Conservation (phyloP, 2,888 invertebrate species). For the Cerastis leucographa region DNA sequence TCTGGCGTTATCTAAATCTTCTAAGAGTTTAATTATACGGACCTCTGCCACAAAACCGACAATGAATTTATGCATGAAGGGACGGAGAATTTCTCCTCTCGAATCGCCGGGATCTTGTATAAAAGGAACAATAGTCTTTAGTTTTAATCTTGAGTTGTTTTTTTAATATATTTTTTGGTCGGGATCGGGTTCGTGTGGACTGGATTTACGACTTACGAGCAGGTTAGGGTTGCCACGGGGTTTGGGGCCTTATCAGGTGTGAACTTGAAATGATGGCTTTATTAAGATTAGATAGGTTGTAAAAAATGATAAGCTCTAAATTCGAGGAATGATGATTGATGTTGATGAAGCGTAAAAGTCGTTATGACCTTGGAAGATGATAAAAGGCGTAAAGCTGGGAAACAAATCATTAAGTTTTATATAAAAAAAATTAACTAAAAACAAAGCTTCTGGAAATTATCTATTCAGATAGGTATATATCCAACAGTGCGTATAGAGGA, state of each 20-base stretch:
- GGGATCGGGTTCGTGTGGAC: conserved; percentile 84
- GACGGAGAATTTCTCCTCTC: conserved; percentile 80
- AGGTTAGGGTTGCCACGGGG: conserved; percentile 67
- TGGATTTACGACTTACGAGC: conserved; percentile 77
- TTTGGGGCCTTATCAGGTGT: conserved; percentile 51
- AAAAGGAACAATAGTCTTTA: conserved; percentile 89
- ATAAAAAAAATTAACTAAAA: not conserved
- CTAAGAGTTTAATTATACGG: conserved; percentile 86
- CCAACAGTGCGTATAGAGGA: not conserved
- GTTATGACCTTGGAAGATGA: not conserved
- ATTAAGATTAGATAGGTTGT: conserved; percentile 42
- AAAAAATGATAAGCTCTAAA: conserved; percentile 25
- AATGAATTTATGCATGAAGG: conserved; percentile 90
- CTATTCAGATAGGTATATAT: not conserved
- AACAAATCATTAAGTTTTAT: not conserved
- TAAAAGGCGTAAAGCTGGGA: not conserved
- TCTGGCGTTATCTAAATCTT: conserved; percentile 76
- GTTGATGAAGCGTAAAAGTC: not conserved
- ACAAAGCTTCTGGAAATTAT: not conserved
- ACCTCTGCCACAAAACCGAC: conserved; percentile 81
- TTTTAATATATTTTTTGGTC: conserved; percentile 77
- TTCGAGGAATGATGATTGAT: conserved; percentile 27
- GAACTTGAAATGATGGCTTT: conserved; percentile 52
- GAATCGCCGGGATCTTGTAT: conserved; percentile 76
- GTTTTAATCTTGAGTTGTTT: conserved; percentile 85